These are phyloP conservation scores for Drosophila longiperda DNA, from an alignment of 2,888 invertebrate species.

Conservation along the genomic window DNA sequence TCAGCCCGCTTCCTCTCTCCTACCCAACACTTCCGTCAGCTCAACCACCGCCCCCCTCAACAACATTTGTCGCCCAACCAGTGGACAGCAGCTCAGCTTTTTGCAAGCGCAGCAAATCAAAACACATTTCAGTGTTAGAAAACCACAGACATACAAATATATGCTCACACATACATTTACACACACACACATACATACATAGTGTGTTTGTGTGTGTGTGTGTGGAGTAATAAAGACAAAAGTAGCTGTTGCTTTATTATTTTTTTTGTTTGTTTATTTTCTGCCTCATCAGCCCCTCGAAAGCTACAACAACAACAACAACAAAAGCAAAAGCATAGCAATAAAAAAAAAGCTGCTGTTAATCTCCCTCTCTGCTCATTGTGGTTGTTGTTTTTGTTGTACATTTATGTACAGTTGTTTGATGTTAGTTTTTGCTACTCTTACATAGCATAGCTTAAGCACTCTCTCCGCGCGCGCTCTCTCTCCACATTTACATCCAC, in stretches of 20 bases:
- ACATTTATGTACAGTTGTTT: constrained; percentile 30
- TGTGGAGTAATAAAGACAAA: constrained; percentile 53
- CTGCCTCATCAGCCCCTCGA: constrained; percentile 61
- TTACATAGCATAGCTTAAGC: constrained; percentile 50
- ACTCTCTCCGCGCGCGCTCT: constrained; percentile 11
- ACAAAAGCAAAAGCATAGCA: constrained; percentile 41
- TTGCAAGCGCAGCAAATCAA: constrained; percentile 80
- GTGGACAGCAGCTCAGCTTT: constrained; percentile 72
- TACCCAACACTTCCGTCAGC: neutral
- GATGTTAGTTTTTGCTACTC: constrained; percentile 41
- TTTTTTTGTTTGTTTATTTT: constrained; percentile 40
- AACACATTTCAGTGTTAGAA: constrained; percentile 75
- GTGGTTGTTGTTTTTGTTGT: constrained; percentile 26
- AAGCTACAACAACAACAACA: constrained; percentile 32
- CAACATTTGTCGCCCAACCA: constrained; percentile 63
- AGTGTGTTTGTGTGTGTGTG: constrained; percentile 12
- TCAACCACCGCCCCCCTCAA: constrained; percentile 4
- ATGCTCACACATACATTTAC: constrained; percentile 29
- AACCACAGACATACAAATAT: constrained; percentile 27
- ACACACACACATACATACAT: constrained; percentile 1
- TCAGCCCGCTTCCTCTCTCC: constrained; percentile 7
- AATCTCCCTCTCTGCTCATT: constrained; percentile 23
- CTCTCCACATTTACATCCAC: neutral
- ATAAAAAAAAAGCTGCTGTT: constrained; percentile 21
- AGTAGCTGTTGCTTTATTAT: constrained; percentile 40